phyloP scores from a whole-genome alignment of 2,888 invertebrate genomes.

The Brenthis hecate region DNA sequence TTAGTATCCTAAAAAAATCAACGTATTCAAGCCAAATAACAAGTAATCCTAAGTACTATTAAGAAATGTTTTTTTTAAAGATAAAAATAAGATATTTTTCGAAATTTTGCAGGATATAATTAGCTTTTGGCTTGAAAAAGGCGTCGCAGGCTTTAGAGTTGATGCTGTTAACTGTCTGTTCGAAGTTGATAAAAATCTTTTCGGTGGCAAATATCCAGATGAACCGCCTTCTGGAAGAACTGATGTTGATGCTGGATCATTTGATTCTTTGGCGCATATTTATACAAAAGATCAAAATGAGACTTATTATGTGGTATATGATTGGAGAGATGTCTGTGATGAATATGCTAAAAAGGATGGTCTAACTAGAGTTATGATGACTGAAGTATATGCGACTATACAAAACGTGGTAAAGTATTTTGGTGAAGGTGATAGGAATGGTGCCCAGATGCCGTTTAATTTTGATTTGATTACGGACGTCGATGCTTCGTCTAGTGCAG shows the following conservation, averaged over 20 bases:
- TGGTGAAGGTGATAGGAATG: constrained; percentile 76
- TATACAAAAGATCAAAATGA: constrained; percentile 84
- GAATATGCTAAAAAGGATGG: constrained; percentile 75
- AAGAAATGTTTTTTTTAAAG: no score
- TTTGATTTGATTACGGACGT: constrained; percentile 87
- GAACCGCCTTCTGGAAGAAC: constrained; percentile 78
- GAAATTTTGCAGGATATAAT: constrained; percentile 79
- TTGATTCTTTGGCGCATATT: constrained; percentile 83
- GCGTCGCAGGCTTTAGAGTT: constrained; percentile 93
- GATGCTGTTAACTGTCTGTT: constrained; percentile 87
- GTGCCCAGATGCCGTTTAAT: constrained; percentile 91
- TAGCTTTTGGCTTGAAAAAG: constrained; percentile 90
- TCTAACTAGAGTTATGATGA: constrained; percentile 86
- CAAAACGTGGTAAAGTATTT: constrained; percentile 85
- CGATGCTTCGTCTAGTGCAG: constrained; percentile 81
- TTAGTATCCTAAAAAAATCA: no score
- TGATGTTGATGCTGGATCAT: constrained; percentile 71
- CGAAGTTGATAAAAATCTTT: constrained; percentile 78
- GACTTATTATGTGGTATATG: constrained; percentile 84
- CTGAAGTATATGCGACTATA: constrained; percentile 87
- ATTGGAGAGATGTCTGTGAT: constrained; percentile 85
- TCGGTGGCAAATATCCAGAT: constrained; percentile 74
- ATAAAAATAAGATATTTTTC: no score
- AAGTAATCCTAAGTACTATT: no score
- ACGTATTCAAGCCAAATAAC: no score